Evolutionary conservation across 2,888 invertebrate species (phyloP), one percentile per base, ranked within the genome.

Genomic region (Phalangium opilio): DNA sequence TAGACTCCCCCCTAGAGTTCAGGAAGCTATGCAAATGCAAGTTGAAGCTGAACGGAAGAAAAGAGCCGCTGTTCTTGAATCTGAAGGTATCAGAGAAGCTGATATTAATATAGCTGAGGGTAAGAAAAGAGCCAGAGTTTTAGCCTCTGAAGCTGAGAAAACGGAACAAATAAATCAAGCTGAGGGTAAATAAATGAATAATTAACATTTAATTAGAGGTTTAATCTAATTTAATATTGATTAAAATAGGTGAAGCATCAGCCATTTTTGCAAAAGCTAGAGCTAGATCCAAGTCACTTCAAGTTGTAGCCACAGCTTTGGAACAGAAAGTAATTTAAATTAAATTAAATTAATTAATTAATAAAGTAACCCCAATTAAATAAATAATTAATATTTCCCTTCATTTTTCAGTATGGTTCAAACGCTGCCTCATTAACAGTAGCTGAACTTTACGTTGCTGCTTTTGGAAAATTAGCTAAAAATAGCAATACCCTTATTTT

Each of bases 11-110:
- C 69, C 74, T 0, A 77, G 93, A 59, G 84, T 98, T 1, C 89
- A 95, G 63, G 95, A 96, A 67, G 98, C 98, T 0, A 99, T 98
- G 98, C 98, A 98, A 68, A 95, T 96, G 93, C 98, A 98, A 72
- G 98, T 99, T 1, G 96, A 98, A 69, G 98, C 98, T 0, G 98
- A 99, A 66, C 71, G 98, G 46, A 81, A 83, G 62, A 99, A 99
- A 65, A 73, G 98, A 55, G 98, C 98, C 0, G 83, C 90, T 14
- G 85, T 99, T 61, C 72, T 99, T 54, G 95, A 99, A 65, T 96
- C 96, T 0, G 98, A 99, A 71, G 95, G 95, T 64, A 56, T 67
- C 2, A 60, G 71, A 43, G 70, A 71, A 53, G 69, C 73, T 3
- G 90, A 95, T 55, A 91, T 99, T 49, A 98, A 99, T 68, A 84